These are phyloP conservation scores for Sebastes cheni DNA, from an alignment of 2,797 vertebrate species.

Conservation along the genomic window DNA sequence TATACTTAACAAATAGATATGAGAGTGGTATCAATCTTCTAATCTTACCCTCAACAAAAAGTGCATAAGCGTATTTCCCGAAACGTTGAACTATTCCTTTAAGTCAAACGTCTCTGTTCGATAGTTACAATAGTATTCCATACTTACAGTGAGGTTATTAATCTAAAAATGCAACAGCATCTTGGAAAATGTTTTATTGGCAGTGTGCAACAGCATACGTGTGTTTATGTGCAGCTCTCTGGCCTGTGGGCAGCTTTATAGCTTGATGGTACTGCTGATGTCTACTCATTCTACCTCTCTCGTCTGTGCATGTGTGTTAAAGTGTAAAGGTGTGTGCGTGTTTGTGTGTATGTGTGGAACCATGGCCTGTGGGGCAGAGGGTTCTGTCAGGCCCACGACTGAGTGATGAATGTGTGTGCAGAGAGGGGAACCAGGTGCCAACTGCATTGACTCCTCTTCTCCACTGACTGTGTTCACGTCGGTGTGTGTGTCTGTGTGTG, in stretches of 20 bases:
- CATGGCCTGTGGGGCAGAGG: constrained; percentile 72
- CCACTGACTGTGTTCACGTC: constrained; percentile 14
- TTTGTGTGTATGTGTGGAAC: constrained; percentile 55
- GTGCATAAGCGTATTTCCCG: neutral
- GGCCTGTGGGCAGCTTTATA: constrained; percentile 31
- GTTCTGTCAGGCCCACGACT: constrained; percentile 72
- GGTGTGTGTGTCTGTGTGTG: neutral
- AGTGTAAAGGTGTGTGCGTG: constrained; percentile 29
- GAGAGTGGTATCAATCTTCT: too few species aligned
- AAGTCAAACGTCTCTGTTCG: neutral
- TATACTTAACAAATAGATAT: neutral
- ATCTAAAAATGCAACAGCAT: neutral
- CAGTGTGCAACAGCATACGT: neutral
- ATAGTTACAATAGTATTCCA: neutral
- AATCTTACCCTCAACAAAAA: neutral
- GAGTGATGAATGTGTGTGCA: constrained; percentile 82
- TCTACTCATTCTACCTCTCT: constrained; percentile 10
- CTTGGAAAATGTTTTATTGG: neutral
- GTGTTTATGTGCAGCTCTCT: constrained; percentile 29
- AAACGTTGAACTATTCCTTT: neutral
- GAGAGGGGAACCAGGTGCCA: constrained; percentile 63
- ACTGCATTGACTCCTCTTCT: constrained; percentile 68
- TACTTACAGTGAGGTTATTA: neutral
- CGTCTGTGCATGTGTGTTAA: constrained; percentile 40
- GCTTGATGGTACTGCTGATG: constrained; percentile 15